A percentile compares a stretch with the other conserved stretches of the same genome.
These are phyloP conservation scores for Drosophila baimaii DNA, from an alignment of 1,140 invertebrate species.

Conservation along the genomic window DNA sequence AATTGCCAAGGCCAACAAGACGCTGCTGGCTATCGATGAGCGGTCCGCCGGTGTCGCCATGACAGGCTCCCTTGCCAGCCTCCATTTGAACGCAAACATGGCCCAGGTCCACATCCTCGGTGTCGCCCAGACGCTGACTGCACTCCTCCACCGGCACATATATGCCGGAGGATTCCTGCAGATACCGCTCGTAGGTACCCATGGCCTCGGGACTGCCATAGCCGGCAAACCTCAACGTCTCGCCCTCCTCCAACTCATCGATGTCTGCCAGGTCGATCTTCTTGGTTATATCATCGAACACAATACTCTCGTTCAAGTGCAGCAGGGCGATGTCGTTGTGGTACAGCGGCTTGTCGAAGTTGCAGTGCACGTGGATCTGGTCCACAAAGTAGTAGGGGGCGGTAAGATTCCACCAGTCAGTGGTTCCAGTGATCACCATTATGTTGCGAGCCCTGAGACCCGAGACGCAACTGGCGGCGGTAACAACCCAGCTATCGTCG, in stretches of 20 bases:
- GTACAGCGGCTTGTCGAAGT: slow-evolving; percentile 79
- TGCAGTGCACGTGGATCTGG: slow-evolving; percentile 68
- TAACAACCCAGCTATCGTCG: slow-evolving; percentile 72
- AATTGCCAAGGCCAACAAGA: slow-evolving; percentile 84
- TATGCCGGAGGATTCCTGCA: slow-evolving; percentile 57
- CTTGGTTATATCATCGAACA: slow-evolving; percentile 81
- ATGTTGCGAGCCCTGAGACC: slow-evolving; percentile 58
- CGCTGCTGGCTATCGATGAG: slow-evolving; percentile 55
- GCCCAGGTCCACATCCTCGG: slow-evolving; percentile 66
- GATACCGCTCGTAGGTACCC: slow-evolving; percentile 44
- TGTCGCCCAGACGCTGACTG: slow-evolving; percentile 28
- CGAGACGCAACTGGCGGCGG: slow-evolving; percentile 84
- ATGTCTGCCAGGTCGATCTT: slow-evolving; percentile 71
- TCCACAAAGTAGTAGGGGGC: slow-evolving; percentile 48
- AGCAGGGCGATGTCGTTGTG: slow-evolving; percentile 86
- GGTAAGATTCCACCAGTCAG: slow-evolving; percentile 38
- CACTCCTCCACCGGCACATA: slow-evolving; percentile 55
- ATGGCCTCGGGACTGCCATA: slow-evolving; percentile 84
- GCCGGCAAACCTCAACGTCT: slow-evolving; percentile 84
- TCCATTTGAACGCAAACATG: slow-evolving; percentile 87
- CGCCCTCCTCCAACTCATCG: slow-evolving; percentile 62
- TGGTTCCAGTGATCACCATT: slow-evolving; percentile 52
- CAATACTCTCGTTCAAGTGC: slow-evolving; percentile 75
- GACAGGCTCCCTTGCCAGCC: slow-evolving; percentile 84
- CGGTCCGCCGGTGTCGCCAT: slow-evolving; percentile 74